Percentiles rank a stretch among this genome's conserved stretches.
phyloP scores from a whole-genome alignment of 2,113 vertebrate genomes.

The Clarias gariepinus region DNA sequence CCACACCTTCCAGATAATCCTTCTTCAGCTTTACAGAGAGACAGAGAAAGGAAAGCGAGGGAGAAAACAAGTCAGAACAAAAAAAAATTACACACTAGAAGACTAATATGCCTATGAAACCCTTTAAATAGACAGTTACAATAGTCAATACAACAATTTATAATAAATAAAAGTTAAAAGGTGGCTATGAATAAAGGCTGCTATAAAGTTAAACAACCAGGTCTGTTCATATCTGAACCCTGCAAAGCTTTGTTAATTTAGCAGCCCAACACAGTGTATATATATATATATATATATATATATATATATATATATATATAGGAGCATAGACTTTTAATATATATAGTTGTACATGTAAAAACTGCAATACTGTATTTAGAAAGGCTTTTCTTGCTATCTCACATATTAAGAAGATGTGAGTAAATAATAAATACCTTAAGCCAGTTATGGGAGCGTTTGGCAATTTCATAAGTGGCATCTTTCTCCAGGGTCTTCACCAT shows the following conservation, averaged over 20 bases:
- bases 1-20: conserved; percentile 87
- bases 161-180: not conserved
- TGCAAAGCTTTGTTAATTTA: not conserved
- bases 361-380: not conserved
- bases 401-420: not conserved
- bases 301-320: too few species aligned
- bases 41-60: not conserved
- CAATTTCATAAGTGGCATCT: conserved; percentile 90
- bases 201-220: not conserved
- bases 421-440: conserved; percentile 78
- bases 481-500: conserved; percentile 91
- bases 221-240: not conserved
- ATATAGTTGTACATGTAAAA: not conserved
- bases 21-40: conserved; percentile 80
- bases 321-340: not conserved
- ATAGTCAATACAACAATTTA: not conserved
- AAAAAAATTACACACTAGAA: not conserved
- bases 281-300: too few species aligned
- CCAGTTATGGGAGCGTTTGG: conserved; percentile 92
- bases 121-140: not conserved
- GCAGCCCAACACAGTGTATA: not conserved
- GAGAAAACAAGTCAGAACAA: not conserved
- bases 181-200: not conserved
- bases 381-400: too few species aligned
- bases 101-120: not conserved